Evolutionary conservation across 2,888 invertebrate species (phyloP).

Genomic region (Byasa hedistus): DNA sequence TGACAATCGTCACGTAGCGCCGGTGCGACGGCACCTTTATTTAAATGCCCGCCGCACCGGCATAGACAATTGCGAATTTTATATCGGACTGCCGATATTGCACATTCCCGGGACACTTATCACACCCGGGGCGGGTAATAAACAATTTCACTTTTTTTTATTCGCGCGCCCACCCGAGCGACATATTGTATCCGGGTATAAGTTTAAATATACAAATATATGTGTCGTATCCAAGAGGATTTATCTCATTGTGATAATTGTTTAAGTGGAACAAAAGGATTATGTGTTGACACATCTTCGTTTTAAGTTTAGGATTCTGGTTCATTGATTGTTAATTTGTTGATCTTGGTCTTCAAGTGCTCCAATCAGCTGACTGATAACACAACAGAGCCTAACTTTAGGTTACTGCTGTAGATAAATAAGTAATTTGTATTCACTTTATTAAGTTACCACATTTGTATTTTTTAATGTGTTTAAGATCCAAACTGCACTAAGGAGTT

Average conservation of each 20-base stretch:
- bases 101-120: conserved; percentile 38
- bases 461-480: no score
- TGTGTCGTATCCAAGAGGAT: conserved; percentile 12
- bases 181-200: conserved; percentile 15
- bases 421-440: no score
- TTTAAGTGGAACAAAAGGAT: neutral
- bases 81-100: conserved; percentile 38
- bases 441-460: no score
- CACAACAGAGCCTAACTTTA: no score
- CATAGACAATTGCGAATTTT: conserved; percentile 42
- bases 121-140: conserved; percentile 31
- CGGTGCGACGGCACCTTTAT: conserved; percentile 40
- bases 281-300: neutral
- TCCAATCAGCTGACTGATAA: no score
- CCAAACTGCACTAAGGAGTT: no score
- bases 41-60: conserved; percentile 40
- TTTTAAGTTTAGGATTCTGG: neutral
- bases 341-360: no score
- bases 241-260: neutral
- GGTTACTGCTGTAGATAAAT: no score
- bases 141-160: conserved; percentile 36
- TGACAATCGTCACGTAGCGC: conserved; percentile 48
- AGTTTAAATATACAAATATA: conserved; percentile 22
- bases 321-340: no score
- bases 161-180: conserved; percentile 9